phyloP scores from a whole-genome alignment of 1,140 invertebrate species.

The Lasioglossum baleicum region DNA sequence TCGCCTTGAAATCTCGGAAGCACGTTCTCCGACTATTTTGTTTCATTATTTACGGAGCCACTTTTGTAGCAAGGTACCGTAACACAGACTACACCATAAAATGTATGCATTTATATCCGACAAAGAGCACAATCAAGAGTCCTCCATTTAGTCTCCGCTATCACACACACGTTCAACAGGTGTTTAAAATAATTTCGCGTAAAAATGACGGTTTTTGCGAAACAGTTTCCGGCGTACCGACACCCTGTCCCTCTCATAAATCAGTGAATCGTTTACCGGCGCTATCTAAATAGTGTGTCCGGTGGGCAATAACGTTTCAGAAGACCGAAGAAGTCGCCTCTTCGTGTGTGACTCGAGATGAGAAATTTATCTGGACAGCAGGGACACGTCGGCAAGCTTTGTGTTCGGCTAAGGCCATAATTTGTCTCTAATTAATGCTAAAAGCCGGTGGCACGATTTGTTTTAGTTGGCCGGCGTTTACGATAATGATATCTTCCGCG shows the following conservation, averaged over 20 bases:
- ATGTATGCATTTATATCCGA: not conserved
- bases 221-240: too few relatives aligned
- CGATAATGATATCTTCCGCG: slow-evolving; percentile 48
- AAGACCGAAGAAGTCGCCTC: not conserved
- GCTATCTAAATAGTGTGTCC: not conserved
- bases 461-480: slow-evolving; percentile 37
- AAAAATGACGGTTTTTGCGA: not conserved
- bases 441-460: slow-evolving; percentile 38
- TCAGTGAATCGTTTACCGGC: not conserved
- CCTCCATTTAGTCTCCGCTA: not conserved
- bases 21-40: too few relatives aligned
- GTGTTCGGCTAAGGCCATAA: slow-evolving; percentile 11
- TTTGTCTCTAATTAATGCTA: slow-evolving; percentile 44
- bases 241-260: not conserved
- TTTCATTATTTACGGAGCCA: not conserved
- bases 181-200: not conserved
- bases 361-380: slow-evolving; percentile 26
- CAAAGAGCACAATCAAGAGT: not conserved
- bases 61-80: too few relatives aligned
- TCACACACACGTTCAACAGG: not conserved
- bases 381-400: slow-evolving; percentile 28
- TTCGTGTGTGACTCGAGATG: not conserved
- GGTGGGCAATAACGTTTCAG: slow-evolving; percentile 3
- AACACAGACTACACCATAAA: not conserved
- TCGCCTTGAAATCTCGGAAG: too few relatives aligned